These are phyloP conservation scores for Cheilosia soror DNA, from an alignment of 2,888 invertebrate genomes.

Conservation along the genomic window DNA sequence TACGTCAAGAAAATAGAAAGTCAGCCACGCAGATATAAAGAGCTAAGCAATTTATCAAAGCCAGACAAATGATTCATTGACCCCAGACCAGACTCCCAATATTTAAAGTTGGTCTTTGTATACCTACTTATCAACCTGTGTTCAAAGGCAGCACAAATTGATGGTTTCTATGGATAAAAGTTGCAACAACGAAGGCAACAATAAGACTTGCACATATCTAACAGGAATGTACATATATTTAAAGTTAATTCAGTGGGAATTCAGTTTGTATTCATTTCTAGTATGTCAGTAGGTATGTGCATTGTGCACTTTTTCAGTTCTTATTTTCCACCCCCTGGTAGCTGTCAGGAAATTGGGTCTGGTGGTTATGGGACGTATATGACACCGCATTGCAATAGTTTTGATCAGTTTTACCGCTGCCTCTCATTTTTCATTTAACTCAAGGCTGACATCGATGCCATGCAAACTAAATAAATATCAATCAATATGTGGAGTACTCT, in stretches of 20 bases:
- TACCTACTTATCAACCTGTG: not conserved
- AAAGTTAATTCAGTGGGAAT: no score
- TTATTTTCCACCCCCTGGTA: no score
- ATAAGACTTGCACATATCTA: no score
- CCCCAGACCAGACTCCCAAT: not conserved
- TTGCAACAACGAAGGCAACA: not conserved
- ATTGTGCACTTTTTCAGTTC: no score
- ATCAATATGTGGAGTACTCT: slow-evolving; percentile 16
- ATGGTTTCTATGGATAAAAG: not conserved
- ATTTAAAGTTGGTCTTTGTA: not conserved
- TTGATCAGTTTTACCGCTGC: not conserved
- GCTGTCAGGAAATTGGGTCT: no score
- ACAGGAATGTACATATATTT: no score
- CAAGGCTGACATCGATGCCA: not conserved
- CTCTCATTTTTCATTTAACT: not conserved
- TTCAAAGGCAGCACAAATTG: not conserved
- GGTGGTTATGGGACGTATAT: not conserved
- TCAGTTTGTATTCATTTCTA: no score
- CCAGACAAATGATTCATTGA: not conserved
- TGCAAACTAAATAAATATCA: slow-evolving; percentile 21
- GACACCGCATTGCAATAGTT: not conserved
- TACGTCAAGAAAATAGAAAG: not conserved
- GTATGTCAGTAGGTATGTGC: no score
- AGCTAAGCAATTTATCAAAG: slow-evolving; percentile 2
- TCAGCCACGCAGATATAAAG: not conserved